Percentiles rank a stretch among this genome's conserved stretches.
These are phyloP conservation scores for Drosophila rufa DNA, from an alignment of 1,140 invertebrate species.

Conservation along the genomic window DNA sequence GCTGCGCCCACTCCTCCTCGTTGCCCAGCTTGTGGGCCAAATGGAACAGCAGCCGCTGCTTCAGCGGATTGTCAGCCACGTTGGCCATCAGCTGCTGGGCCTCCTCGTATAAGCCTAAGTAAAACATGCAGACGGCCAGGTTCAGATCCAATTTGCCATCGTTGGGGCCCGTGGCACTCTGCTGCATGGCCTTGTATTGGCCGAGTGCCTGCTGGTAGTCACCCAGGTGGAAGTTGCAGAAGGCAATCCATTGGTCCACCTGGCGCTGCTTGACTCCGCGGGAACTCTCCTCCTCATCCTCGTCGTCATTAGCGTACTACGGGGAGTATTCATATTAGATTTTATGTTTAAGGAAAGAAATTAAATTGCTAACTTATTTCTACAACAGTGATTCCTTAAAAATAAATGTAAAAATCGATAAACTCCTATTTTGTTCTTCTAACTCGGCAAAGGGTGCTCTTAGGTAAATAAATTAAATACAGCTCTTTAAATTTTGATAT, in stretches of 20 bases:
- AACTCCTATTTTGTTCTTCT: background rate
- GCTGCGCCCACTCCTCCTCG: conserved; percentile 92
- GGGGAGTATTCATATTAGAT: background rate
- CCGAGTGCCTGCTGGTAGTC: conserved; percentile 95
- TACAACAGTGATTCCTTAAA: background rate
- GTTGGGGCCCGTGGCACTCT: conserved; percentile 55
- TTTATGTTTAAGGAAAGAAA: background rate
- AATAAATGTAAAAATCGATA: background rate
- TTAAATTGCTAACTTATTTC: background rate
- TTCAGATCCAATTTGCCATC: conserved; percentile 89
- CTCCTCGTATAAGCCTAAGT: conserved; percentile 92
- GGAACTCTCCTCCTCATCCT: conserved; percentile 87
- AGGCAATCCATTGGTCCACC: conserved; percentile 95
- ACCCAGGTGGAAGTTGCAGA: conserved; percentile 97
- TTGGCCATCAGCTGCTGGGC: conserved; percentile 87
- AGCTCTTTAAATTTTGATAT: too few species aligned
- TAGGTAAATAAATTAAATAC: too few species aligned
- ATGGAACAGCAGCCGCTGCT: conserved; percentile 94
- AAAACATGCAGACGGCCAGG: conserved; percentile 98
- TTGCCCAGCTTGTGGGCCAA: conserved; percentile 97
- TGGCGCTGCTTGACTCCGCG: conserved; percentile 86
- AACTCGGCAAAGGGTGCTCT: background rate
- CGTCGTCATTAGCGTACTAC: conserved; percentile 80
- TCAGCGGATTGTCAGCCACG: conserved; percentile 87
- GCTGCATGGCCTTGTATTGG: conserved; percentile 88